These are phyloP conservation scores for Oconnorella tubifera DNA, from an alignment of 2,888 invertebrate species.

Conservation along the genomic window DNA sequence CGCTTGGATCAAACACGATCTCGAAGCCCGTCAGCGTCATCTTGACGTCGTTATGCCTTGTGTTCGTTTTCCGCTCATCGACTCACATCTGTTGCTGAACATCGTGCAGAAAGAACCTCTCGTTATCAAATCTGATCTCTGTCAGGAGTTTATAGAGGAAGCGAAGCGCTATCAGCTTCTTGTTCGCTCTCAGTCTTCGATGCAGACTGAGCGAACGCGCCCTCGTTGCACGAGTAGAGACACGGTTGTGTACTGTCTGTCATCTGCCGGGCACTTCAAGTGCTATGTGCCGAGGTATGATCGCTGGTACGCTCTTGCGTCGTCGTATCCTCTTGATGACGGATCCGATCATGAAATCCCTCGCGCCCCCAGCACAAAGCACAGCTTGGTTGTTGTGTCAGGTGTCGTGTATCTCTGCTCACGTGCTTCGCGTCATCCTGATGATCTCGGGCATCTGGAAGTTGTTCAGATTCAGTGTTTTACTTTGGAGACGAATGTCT, in stretches of 20 bases:
- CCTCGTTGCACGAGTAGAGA: slow-evolving; percentile 23
- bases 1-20: slow-evolving; percentile 24
- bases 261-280: slow-evolving; percentile 22
- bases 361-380: neutral
- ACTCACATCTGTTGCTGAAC: slow-evolving; percentile 12
- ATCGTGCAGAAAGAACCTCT: slow-evolving; percentile 13
- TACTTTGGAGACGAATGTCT: slow-evolving; percentile 19
- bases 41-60: slow-evolving; percentile 20
- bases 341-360: neutral
- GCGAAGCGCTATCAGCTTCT: slow-evolving; percentile 30
- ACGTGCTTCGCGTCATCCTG: slow-evolving; percentile 9
- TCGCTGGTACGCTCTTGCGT: slow-evolving; percentile 27
- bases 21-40: neutral
- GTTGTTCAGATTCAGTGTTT: slow-evolving; percentile 21
- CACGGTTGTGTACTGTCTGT: slow-evolving; percentile 25
- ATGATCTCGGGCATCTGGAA: slow-evolving; percentile 22
- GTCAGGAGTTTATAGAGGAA: slow-evolving; percentile 21
- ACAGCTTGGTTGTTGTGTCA: slow-evolving; percentile 17
- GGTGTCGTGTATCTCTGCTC: slow-evolving; percentile 21
- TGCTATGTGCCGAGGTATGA: slow-evolving; percentile 28
- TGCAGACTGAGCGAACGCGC: slow-evolving; percentile 24
- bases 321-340: slow-evolving; percentile 8
- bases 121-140: slow-evolving; percentile 13
- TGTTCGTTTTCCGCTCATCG: slow-evolving; percentile 25
- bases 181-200: slow-evolving; percentile 11